Evolutionary conservation across 2,113 vertebrate species (phyloP), one percentile per base, ranked within the genome.

Genomic region (Probosciger aterrimus): DNA sequence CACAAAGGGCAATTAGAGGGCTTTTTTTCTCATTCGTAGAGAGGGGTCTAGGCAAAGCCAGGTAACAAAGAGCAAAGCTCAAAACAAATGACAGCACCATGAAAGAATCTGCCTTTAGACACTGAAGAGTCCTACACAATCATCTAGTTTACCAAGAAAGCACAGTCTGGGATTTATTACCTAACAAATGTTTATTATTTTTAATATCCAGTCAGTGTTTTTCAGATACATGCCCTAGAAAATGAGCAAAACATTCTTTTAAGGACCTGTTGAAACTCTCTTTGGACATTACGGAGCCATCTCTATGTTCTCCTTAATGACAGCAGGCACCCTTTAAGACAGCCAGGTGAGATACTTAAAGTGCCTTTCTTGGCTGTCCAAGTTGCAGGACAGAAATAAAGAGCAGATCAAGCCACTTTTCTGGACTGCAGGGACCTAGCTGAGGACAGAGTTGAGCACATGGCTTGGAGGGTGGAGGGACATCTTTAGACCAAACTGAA

Each of bases 151-250:
- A 95, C 88, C 37, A 88, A 46, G 68, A 76, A 88, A 93, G 16
- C 60, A 44, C 37, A 60, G 88, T 59, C 89, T 90, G 79, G 79
- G n/a, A 95, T 94, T 96, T 95, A 88, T 96, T 97, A 94, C 63
- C 82, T 90, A 81, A 63, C 71, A 95, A 92, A 86, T 90, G 71
- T 83, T 96, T 90, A 90, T 96, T 94, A 55, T 93, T 95, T 93
- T 94, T 92, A 93, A 86, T 83, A 88, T 55, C 35, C 47, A 90
- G 43, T 74, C 64, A 77, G 33, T 94, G 90, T 88, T 95, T 95
- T 91, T 80, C 75, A 90, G 76, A 93, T 86, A 65, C 6, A 11
- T 80, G 70, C 55, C 55, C 68, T 93, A 77, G 76, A 93, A 96
- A 96, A 91, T 74, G 50, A 93, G 55, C 35, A 55, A 78, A 86